Percentiles rank a stretch among this genome's conserved stretches.
Evolutionary conservation across 2,888 invertebrate species (phyloP).

Genomic region (Amaurobius ferox): DNA sequence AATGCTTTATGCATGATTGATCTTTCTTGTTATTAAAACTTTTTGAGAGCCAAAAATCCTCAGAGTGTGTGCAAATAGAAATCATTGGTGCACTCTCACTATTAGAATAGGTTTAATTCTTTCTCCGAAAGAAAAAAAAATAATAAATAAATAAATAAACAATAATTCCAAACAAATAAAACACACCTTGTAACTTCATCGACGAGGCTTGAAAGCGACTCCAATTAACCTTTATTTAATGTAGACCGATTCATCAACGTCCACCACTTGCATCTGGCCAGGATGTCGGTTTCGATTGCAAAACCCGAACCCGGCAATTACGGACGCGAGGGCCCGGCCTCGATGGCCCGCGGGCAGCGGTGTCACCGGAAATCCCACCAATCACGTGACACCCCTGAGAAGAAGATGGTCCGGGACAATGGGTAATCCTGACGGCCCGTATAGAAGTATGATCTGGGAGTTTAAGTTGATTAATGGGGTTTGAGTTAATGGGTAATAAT

Average conservation of each 20-base stretch:
- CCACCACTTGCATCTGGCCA: slow-evolving; percentile 52
- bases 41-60: too few relatives aligned
- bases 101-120: too few relatives aligned
- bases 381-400: slow-evolving; percentile 39
- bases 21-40: too few relatives aligned
- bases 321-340: slow-evolving; percentile 4
- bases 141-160: background rate
- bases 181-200: background rate
- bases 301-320: slow-evolving; percentile 2
- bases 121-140: too few relatives aligned
- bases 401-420: slow-evolving; percentile 13
- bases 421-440: background rate
- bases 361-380: slow-evolving; percentile 52
- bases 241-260: slow-evolving; percentile 59
- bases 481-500: background rate
- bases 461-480: background rate
- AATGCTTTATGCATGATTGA: too few relatives aligned
- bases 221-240: slow-evolving; percentile 10
- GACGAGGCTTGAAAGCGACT: background rate
- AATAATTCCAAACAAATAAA: background rate
- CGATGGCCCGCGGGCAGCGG: slow-evolving; percentile 1
- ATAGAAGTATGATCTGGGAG: background rate
- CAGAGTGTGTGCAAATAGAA: too few relatives aligned
- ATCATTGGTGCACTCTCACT: too few relatives aligned
- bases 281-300: slow-evolving; percentile 25